Percentiles rank a stretch among this genome's conserved stretches.
Conservation (phyloP, 2,113 vertebrate species). For the Aptenodytes forsteri region DNA sequence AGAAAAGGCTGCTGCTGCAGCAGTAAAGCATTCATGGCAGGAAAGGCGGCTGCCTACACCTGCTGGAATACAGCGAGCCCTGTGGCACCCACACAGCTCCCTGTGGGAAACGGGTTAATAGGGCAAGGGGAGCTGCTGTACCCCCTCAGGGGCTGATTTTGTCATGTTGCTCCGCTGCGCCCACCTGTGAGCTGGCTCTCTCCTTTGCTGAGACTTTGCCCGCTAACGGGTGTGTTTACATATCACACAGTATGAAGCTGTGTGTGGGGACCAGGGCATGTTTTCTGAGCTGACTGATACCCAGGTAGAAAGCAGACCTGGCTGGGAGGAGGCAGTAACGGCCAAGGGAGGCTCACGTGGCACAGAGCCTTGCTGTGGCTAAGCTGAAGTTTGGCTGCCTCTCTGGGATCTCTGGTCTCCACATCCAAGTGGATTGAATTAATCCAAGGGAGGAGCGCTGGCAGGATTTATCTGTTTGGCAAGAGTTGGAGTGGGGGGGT, state of each 20-base stretch:
- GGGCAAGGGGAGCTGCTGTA: not conserved
- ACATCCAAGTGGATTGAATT: not conserved
- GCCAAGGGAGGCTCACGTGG: not conserved
- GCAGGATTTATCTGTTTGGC: not conserved
- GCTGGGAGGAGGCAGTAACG: not conserved
- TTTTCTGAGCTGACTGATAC: not conserved
- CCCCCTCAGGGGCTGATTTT: not conserved
- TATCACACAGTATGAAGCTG: not conserved
- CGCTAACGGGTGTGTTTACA: not conserved
- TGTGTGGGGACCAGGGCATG: not conserved
- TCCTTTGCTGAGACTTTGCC: not conserved
- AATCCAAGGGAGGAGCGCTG: conserved; percentile 24
- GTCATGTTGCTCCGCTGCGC: not conserved
- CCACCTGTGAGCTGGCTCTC: not conserved
- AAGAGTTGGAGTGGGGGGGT: not conserved
- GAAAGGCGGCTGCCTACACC: not conserved
- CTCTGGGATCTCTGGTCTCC: not conserved
- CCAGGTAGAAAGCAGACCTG: not conserved
- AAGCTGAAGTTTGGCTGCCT: not conserved
- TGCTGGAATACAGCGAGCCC: not conserved
- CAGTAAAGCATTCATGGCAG: not conserved
- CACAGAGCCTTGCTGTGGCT: not conserved
- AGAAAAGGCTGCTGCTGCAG: not conserved
- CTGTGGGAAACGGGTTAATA: not conserved
- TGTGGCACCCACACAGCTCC: not conserved